Evolutionary conservation across 2,113 vertebrate species (phyloP).

Genomic region (Platysteira castanea): DNA sequence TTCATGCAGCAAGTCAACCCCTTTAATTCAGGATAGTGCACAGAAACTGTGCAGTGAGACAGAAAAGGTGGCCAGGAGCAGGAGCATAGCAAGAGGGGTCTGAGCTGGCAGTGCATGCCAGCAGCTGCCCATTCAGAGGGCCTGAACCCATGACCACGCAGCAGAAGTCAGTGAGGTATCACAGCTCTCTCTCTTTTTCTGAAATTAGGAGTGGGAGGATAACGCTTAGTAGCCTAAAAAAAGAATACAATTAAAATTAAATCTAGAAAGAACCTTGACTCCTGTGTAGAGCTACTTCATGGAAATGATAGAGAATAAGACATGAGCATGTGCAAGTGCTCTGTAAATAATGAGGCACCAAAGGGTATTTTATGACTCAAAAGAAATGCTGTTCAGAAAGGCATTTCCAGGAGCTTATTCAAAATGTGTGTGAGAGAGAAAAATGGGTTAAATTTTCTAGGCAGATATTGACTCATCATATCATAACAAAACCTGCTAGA

Average conservation of each 20-base stretch:
- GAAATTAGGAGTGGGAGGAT: not conserved
- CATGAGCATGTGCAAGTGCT: not conserved
- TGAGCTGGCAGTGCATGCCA: not conserved
- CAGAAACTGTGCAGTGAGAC: not conserved
- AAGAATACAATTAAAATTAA: not conserved
- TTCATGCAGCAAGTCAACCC: not conserved
- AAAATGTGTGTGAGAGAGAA: not conserved
- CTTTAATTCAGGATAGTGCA: not conserved
- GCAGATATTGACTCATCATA: constrained; percentile 63
- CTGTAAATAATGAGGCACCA: not conserved
- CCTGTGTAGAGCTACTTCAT: not conserved
- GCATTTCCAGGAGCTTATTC: not conserved
- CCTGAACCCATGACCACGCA: not conserved
- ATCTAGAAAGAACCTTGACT: not conserved
- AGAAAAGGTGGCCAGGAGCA: not conserved
- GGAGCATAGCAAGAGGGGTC: not conserved
- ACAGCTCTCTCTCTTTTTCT: not conserved
- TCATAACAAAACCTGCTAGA: constrained; percentile 66
- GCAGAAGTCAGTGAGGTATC: not conserved
- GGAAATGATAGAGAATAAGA: not conserved
- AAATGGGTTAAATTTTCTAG: constrained; percentile 53
- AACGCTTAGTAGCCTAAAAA: not conserved
- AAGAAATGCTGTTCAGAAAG: not conserved
- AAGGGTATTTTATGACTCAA: not conserved
- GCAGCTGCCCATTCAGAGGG: not conserved